Percentiles rank a stretch among this genome's conserved stretches.
Conservation (phyloP, 2,113 vertebrate genomes). For the Ictidomys tridecemlineatus region DNA sequence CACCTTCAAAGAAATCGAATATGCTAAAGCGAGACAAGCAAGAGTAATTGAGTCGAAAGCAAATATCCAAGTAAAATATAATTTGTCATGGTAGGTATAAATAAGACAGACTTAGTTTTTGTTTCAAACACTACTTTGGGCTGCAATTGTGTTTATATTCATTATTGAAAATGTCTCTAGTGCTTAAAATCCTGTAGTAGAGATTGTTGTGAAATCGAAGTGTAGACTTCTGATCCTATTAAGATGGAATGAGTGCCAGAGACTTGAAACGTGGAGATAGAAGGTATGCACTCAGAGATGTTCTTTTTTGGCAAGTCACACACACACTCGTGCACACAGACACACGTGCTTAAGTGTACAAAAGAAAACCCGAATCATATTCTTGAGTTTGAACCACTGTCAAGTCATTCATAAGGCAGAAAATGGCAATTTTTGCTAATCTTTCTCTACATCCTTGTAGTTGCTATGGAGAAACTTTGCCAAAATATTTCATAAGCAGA, state of each 20-base stretch:
- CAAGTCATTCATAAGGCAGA: conserved; percentile 42
- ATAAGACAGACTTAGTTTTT: background rate
- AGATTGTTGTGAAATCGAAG: background rate
- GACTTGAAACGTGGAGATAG: background rate
- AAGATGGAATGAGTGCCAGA: background rate
- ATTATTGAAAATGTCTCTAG: background rate
- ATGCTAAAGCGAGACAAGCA: background rate
- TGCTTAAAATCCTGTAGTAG: background rate
- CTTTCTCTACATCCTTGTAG: conserved; percentile 63
- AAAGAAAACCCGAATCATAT: background rate
- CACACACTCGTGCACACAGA: background rate
- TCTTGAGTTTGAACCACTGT: conserved; percentile 49
- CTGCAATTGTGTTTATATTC: background rate
- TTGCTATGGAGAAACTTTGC: conserved; percentile 76
- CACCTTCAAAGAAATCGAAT: background rate
- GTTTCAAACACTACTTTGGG: background rate
- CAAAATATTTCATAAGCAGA: conserved; percentile 47
- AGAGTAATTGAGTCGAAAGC: background rate
- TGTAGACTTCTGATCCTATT: background rate
- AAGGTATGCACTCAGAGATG: background rate
- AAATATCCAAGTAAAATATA: background rate
- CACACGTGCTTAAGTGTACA: too few relatives aligned
- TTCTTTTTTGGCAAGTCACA: background rate
- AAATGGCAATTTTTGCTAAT: conserved; percentile 73
- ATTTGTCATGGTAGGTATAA: background rate